Conservation (phyloP, 2,113 vertebrate genomes). For the Acinonyx jubatus region DNA sequence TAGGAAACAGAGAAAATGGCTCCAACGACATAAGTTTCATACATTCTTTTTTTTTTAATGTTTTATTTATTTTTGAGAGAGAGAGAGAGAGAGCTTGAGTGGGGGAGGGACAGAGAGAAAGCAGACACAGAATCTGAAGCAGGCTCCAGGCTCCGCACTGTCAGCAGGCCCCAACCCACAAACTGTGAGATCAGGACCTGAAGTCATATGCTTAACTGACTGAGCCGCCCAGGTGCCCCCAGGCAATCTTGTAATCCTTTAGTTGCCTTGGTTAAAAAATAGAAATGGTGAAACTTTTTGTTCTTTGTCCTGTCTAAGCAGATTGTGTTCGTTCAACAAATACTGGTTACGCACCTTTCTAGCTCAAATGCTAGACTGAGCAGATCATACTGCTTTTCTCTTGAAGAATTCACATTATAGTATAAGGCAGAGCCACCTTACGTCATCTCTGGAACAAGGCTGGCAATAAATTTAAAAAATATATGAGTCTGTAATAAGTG, state of each 20-base stretch:
- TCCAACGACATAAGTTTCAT: not conserved
- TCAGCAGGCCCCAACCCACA: no score
- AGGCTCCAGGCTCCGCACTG: no score
- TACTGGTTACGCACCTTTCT: not conserved
- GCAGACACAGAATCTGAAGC: no score
- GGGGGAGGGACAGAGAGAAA: no score
- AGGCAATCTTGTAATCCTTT: not conserved
- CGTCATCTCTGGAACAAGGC: not conserved
- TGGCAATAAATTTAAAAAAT: not conserved
- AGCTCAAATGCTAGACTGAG: not conserved
- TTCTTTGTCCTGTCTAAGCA: not conserved
- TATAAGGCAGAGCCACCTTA: not conserved
- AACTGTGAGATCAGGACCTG: no score
- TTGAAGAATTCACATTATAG: not conserved
- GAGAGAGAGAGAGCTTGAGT: no score
- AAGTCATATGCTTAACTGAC: no score
- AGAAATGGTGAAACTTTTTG: not conserved
- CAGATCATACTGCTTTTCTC: not conserved
- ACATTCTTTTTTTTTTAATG: not conserved
- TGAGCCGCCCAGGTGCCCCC: no score
- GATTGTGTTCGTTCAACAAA: not conserved
- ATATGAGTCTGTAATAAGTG: not conserved
- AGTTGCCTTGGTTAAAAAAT: not conserved
- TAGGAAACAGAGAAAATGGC: conserved; percentile 14
- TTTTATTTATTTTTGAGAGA: no score